Conservation (phyloP, 2,888 invertebrate species). For the Parnassius smintheus region DNA sequence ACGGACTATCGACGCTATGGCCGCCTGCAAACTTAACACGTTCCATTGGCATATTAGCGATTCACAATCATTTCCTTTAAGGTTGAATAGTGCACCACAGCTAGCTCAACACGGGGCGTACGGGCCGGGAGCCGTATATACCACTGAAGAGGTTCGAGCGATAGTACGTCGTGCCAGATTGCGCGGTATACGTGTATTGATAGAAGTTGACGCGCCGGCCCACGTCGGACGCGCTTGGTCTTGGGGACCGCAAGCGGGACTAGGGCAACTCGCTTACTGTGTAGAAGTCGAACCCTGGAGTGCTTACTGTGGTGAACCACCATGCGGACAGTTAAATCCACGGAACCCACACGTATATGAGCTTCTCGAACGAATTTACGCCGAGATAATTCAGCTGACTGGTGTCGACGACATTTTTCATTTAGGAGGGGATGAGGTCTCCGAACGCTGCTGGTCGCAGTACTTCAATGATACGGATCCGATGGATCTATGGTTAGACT, state of each 20-base stretch:
- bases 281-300: constrained; percentile 91
- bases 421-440: constrained; percentile 92
- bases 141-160: constrained; percentile 85
- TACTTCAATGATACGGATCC: constrained; percentile 88
- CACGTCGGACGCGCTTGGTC: constrained; percentile 94
- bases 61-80: constrained; percentile 95
- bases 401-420: constrained; percentile 90
- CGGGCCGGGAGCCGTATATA: constrained; percentile 88
- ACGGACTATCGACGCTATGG: constrained; percentile 92
- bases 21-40: constrained; percentile 93
- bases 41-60: constrained; percentile 97
- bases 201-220: constrained; percentile 95
- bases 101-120: constrained; percentile 92
- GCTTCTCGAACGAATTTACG: constrained; percentile 87
- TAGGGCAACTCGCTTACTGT: constrained; percentile 90
- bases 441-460: constrained; percentile 89
- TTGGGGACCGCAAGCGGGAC: constrained; percentile 88
- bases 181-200: constrained; percentile 92
- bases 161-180: constrained; percentile 88
- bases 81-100: constrained; percentile 87
- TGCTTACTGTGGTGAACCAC: constrained; percentile 91
- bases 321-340: constrained; percentile 92
- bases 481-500: constrained; percentile 89
- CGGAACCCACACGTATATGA: constrained; percentile 89
- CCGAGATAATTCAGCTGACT: constrained; percentile 87